Evolutionary conservation across 2,888 invertebrate species (phyloP), one percentile per base, ranked within the genome.

Genomic region (Phengaris alcon): DNA sequence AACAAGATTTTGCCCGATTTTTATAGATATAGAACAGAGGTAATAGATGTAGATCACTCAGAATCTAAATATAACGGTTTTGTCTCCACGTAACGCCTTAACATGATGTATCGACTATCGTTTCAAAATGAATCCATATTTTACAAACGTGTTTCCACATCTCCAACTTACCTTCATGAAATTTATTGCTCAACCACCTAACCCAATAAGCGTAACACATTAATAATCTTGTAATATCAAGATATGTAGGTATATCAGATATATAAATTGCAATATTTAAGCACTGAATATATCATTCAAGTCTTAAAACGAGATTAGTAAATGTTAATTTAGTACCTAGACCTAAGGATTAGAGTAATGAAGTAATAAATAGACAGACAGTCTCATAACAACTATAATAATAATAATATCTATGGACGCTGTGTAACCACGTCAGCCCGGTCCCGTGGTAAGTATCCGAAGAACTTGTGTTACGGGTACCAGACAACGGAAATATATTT

Each of bases 261-360:
- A 74, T 75, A 73, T 55, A 68, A 74, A 69, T 75, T 64, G 74
- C 77, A 69, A 48, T 77, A 75, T 78, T 80, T 77, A 79, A 77
- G 77, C 78, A 77, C 78, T 78, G 77, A 79, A 78, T 80, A 77
- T 76, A 77, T 77, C 76, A 77, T 69, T 78, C 46, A 15, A 59
- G 70, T 70, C 77, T 76, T 73, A 72, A 74, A 76, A 74, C 73
- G 44, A 76, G 77, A 78, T 77, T 76, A 78, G 75, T 73, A 77
- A 77, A 78, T 78, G 78, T 77, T 74, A 77, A 77, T 76, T 74
- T 73, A 68, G 52, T 55, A 54, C 68, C 52, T 35, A 51, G 64
- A 35, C 35, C 35, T 59, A 15, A 59, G 35, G 35, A 64, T 12
- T 13, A 64, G 64, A 64, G 35, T 12, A 64, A 44, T 13, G 2